Conservation (phyloP, 2,797 vertebrate species). For the Simalia tracyae region DNA sequence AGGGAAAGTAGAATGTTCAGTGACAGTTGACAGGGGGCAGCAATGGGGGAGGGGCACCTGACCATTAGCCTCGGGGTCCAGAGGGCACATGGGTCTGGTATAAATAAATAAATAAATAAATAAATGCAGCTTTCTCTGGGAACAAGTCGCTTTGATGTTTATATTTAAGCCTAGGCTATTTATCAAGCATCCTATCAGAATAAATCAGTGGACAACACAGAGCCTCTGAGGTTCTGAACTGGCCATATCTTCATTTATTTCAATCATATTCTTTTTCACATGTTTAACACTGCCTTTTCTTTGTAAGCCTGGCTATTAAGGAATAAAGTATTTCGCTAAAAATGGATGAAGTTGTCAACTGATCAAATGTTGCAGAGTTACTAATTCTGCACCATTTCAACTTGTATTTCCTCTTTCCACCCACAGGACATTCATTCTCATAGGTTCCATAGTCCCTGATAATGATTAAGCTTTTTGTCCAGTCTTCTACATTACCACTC, state of each 20-base stretch:
- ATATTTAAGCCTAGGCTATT: background rate
- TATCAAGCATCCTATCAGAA: background rate
- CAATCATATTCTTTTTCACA: background rate
- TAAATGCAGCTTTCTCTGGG: background rate
- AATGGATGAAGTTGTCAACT: background rate
- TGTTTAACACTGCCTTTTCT: background rate
- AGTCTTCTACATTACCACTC: background rate
- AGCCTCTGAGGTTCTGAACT: background rate
- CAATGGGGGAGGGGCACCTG: background rate
- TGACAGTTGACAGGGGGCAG: conserved; percentile 12
- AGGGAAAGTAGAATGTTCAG: conserved; percentile 14
- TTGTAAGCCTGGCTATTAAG: background rate
- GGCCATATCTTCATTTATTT: background rate
- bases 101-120: background rate
- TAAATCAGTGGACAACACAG: background rate
- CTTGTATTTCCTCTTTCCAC: background rate
- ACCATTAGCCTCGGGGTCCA: background rate
- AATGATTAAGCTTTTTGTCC: background rate
- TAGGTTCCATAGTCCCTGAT: background rate
- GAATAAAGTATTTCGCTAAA: background rate
- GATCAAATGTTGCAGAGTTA: background rate
- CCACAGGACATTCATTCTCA: background rate
- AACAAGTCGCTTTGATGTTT: background rate
- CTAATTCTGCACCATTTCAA: background rate
- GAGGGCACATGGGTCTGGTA: background rate